Evolutionary conservation across 30 jellyfish, hydroid and myxozoan genomes (phyloP).

Genomic region (Turritopsis dohrnii): DNA sequence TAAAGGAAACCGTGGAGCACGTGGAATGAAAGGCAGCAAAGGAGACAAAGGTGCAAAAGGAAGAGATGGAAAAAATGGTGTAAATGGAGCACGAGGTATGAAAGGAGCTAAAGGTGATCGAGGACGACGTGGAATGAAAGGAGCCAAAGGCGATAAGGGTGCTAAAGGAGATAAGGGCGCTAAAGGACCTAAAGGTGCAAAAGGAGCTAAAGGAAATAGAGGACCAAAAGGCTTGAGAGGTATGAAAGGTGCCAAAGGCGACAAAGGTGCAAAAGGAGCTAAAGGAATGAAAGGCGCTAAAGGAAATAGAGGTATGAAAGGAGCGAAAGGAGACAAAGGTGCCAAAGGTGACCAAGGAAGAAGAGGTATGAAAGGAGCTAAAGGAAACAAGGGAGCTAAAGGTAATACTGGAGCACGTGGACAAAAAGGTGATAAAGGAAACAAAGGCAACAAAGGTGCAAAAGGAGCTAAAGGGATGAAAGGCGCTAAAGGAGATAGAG

Average conservation of each 20-base stretch:
- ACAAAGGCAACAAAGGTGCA: constrained; percentile 14
- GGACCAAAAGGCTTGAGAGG: constrained; percentile 4
- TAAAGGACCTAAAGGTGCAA: constrained; percentile 6
- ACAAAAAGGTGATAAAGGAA: constrained; percentile 12
- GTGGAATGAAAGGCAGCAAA: constrained; percentile 9
- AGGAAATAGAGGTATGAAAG: background rate
- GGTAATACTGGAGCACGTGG: background rate
- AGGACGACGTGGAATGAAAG: background rate
- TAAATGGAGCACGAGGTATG: constrained; percentile 6
- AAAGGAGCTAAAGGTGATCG: background rate
- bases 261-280: background rate
- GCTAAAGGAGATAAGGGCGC: background rate
- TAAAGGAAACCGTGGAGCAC: background rate
- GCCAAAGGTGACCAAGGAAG: background rate
- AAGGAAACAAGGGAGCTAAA: constrained; percentile 6
- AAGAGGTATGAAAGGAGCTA: background rate
- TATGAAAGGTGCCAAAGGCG: background rate
- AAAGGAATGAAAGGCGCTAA: background rate
- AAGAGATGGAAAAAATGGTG: constrained; percentile 1
- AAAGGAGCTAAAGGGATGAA: constrained; percentile 6
- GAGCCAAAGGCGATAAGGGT: constrained; percentile 7
- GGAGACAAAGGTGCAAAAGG: constrained; percentile 30
- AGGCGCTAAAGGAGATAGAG: constrained; percentile 19
- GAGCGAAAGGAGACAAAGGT: background rate
- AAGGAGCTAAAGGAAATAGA: constrained; percentile 16